These are phyloP conservation scores for Omphaloscelis lunosa DNA, from an alignment of 2,888 invertebrate species.

Conservation along the genomic window DNA sequence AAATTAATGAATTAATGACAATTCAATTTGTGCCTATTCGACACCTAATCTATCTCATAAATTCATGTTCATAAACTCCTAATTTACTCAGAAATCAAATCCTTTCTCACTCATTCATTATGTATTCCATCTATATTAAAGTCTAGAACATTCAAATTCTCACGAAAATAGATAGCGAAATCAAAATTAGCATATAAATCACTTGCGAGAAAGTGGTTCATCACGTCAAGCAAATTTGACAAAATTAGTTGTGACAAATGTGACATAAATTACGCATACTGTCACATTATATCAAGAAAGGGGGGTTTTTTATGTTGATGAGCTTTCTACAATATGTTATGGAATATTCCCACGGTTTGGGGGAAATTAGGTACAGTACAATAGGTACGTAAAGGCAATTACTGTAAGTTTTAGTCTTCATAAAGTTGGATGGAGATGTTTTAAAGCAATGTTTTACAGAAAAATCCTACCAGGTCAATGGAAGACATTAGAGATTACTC, in stretches of 20 bases:
- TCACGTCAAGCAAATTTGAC: constrained; percentile 17
- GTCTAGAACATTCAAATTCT: constrained; percentile 10
- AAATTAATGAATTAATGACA: background rate
- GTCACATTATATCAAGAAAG: constrained; percentile 17
- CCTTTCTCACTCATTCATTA: constrained; percentile 14
- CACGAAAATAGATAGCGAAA: constrained; percentile 15
- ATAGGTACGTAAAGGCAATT: no score
- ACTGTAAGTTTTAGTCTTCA: background rate
- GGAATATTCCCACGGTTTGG: constrained; percentile 12
- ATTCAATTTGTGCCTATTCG: background rate
- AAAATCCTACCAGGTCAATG: background rate
- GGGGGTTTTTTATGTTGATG: background rate
- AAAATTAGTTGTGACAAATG: constrained; percentile 25
- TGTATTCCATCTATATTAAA: constrained; percentile 23
- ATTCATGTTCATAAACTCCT: constrained; percentile 1
- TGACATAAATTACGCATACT: constrained; percentile 19
- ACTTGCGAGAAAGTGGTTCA: constrained; percentile 22
- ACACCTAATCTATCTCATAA: background rate
- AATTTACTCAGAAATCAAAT: constrained; percentile 13
- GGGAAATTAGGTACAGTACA: background rate
- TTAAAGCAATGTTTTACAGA: background rate
- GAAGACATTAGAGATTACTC: no score
- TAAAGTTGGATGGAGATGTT: background rate
- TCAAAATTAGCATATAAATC: constrained; percentile 41
- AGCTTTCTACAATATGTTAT: background rate